Evolutionary conservation across 2,888 invertebrate species (phyloP).

Genomic region (Stenichneumon culpator): DNA sequence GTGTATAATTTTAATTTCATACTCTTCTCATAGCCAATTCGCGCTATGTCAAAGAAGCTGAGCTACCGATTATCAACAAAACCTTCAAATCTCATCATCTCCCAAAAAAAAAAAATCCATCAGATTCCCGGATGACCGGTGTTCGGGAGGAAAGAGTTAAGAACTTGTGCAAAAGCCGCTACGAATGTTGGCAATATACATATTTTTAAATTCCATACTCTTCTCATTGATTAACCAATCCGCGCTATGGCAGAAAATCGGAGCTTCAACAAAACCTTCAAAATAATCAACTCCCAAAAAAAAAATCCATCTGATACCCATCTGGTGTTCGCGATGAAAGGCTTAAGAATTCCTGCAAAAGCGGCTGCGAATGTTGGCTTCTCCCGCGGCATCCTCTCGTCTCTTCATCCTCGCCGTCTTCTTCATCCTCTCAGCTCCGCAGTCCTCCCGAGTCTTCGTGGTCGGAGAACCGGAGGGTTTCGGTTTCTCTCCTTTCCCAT

Average conservation of each 20-base stretch:
- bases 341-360: conserved; percentile 77
- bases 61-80: too few species aligned
- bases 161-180: too few species aligned
- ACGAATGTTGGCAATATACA: too few species aligned
- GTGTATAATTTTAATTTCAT: too few species aligned
- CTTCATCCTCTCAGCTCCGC: not conserved
- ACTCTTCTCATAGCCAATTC: too few species aligned
- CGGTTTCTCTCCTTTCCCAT: conserved; percentile 1
- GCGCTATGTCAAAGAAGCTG: too few species aligned
- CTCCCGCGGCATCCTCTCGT: conserved; percentile 64
- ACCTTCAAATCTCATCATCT: too few species aligned
- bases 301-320: conserved; percentile 33
- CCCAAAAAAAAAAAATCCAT: too few species aligned
- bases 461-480: not conserved
- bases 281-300: not conserved
- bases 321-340: conserved; percentile 61
- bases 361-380: conserved; percentile 73
- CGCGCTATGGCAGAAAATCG: not conserved
- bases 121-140: too few species aligned
- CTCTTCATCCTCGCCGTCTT: conserved; percentile 14
- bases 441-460: not conserved
- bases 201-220: too few species aligned
- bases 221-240: not conserved
- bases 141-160: too few species aligned
- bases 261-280: not conserved